Base-by-base conservation (phyloP, 1,140 invertebrate species). In the Drosophila novamexicana region DNA sequence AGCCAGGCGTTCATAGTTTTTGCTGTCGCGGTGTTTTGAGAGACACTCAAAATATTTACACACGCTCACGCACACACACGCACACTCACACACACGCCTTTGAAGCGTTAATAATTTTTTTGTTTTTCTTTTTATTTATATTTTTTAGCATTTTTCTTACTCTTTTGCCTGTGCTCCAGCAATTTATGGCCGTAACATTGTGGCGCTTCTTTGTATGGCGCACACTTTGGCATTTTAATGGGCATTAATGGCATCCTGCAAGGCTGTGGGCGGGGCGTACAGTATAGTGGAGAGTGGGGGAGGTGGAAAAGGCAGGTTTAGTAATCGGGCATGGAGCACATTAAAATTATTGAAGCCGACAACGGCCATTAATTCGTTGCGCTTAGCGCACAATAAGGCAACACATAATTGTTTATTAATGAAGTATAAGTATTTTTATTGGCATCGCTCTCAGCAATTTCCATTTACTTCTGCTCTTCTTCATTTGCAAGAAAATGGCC, bases 381-480 rank as follows among this genome's bases (percentile, higher is more conserved):
- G 82, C 84, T 88, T 79, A 77, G 79, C 68, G 78, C 50, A 72
- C 76, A 88, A 88, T 88, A 86, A 88, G 59, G 83, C 58, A 61
- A 73, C 83, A 71, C 84, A 83, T 86, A 88, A 88, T 89, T 88
- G 80, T 88, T 89, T 88, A 88, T 88, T 88, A 88, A 88, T 88
- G 84, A 88, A 88, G 77, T 89, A 89, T 80, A 83, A 89, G 84
- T 84, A 89, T 88, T 88, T 88, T 88, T 88, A 88, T 88, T 89
- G 80, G 80, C 66, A 89, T 18, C 44, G 53, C 68, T 37, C 39
- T 7, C 18, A 39, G 32, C 22, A 37, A 42, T 39, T 39, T 52
- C 22, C 53, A 59, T 22, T 40, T 47, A 5, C 49, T 34, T 29
- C 2, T 9, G 61, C 45, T 49, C 59, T 40, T 50, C 34, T 40